These are phyloP conservation scores for Hypothenemus hampei DNA, from an alignment of 1,140 invertebrate species.

Conservation along the genomic window DNA sequence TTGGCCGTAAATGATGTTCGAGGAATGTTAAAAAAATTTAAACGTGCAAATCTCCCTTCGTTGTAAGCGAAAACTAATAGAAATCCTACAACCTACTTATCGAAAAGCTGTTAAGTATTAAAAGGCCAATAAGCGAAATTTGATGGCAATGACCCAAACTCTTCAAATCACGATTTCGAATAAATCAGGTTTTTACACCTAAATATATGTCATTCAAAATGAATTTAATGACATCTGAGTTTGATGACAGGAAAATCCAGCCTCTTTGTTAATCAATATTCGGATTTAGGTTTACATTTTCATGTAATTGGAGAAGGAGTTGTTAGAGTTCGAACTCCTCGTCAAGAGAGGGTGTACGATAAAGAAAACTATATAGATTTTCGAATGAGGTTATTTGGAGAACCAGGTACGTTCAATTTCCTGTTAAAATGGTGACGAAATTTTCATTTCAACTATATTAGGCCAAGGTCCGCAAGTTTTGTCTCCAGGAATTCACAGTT, in stretches of 20 bases:
- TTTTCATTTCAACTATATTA: slow-evolving; percentile 45
- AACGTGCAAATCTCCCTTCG: slow-evolving; percentile 1
- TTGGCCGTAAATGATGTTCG: neutral
- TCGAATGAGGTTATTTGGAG: slow-evolving; percentile 84
- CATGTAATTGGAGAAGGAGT: slow-evolving; percentile 92
- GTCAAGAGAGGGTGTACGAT: slow-evolving; percentile 79
- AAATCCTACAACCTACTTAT: slow-evolving; percentile 8
- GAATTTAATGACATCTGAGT: too few species aligned
- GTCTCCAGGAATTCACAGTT: slow-evolving; percentile 93
- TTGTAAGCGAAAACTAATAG: neutral
- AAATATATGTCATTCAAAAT: too few species aligned
- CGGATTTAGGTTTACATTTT: slow-evolving; percentile 80
- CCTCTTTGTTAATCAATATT: too few species aligned
- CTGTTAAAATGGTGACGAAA: neutral
- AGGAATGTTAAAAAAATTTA: neutral
- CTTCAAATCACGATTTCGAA: too few species aligned
- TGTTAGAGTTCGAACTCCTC: slow-evolving; percentile 70
- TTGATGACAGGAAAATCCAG: too few species aligned
- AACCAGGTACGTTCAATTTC: slow-evolving; percentile 63
- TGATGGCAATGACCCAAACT: too few species aligned
- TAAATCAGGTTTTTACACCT: too few species aligned
- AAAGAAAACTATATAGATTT: slow-evolving; percentile 95
- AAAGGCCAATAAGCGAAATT: too few species aligned
- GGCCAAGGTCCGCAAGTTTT: slow-evolving; percentile 76
- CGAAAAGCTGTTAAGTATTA: too few species aligned